These are phyloP conservation scores for Planiliza haematocheilus DNA, from an alignment of 2,113 vertebrate genomes.

Conservation along the genomic window DNA sequence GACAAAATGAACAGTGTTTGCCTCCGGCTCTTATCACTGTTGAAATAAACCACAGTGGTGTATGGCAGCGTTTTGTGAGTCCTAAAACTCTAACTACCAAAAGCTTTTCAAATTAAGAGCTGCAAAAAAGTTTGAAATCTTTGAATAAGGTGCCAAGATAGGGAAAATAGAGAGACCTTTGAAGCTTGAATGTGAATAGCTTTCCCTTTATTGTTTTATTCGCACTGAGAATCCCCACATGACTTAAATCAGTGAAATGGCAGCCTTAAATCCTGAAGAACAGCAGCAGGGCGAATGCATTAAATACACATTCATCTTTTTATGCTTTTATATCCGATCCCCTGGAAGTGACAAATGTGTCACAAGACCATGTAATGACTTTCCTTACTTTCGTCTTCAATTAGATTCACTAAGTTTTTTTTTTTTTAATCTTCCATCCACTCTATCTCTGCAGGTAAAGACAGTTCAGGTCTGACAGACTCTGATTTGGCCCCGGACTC, in stretches of 20 bases:
- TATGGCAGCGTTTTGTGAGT: not conserved
- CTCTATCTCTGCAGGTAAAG: slow-evolving; percentile 88
- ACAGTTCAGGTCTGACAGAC: slow-evolving; percentile 88
- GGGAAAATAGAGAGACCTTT: slow-evolving; percentile 3
- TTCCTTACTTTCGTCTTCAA: too few relatives aligned
- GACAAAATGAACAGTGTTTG: not conserved
- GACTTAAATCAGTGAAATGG: slow-evolving; percentile 12
- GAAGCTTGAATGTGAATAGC: slow-evolving; percentile 22
- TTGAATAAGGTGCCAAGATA: not conserved
- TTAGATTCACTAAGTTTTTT: too few relatives aligned
- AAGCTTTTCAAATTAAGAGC: not conserved
- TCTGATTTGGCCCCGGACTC: slow-evolving; percentile 88
- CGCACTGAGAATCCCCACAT: slow-evolving; percentile 24
- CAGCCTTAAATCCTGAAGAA: not conserved
- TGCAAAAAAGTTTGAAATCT: slow-evolving; percentile 2
- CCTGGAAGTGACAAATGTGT: not conserved
- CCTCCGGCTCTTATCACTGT: not conserved
- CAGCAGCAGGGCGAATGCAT: slow-evolving; percentile 1
- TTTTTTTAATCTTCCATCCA: not conserved
- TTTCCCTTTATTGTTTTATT: slow-evolving; percentile 16
- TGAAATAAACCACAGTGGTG: not conserved
- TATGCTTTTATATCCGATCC: slow-evolving; percentile 4
- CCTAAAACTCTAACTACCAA: not conserved
- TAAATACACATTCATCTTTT: slow-evolving; percentile 19
- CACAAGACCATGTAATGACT: too few relatives aligned